Conservation (phyloP, 1,140 invertebrate species). For the Trissolcus basalis region DNA sequence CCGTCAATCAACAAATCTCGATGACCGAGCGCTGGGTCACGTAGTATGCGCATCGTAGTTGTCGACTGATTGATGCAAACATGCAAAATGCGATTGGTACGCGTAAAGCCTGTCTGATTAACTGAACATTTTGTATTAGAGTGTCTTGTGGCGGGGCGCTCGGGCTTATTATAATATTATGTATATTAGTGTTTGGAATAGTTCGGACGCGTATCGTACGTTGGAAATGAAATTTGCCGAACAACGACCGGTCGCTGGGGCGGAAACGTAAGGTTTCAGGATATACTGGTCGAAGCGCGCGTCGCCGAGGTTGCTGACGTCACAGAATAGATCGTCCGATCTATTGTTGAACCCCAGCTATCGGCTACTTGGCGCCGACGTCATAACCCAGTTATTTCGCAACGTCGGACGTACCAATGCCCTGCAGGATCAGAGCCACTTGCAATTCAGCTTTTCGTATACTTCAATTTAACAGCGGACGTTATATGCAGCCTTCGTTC, state of each 20-base stretch:
- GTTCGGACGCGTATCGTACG: too few species aligned
- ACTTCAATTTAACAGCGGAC: slow-evolving; percentile 6
- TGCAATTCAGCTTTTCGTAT: slow-evolving; percentile 34
- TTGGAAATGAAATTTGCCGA: too few species aligned
- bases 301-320: slow-evolving; percentile 52
- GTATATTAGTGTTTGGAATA: too few species aligned
- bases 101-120: slow-evolving; percentile 9
- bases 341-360: slow-evolving; percentile 61
- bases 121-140: slow-evolving; percentile 20
- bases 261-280: slow-evolving; percentile 42
- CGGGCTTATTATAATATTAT: too few species aligned
- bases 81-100: slow-evolving; percentile 12
- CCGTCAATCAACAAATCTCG: slow-evolving; percentile 17
- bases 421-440: slow-evolving; percentile 46
- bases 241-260: slow-evolving; percentile 3
- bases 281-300: slow-evolving; percentile 37
- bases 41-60: slow-evolving; percentile 5
- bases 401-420: slow-evolving; percentile 51
- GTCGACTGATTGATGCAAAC: slow-evolving; percentile 16
- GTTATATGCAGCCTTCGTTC: too few species aligned
- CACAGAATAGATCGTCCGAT: slow-evolving; percentile 59
- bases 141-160: too few species aligned
- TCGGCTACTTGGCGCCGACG: slow-evolving; percentile 59
- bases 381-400: slow-evolving; percentile 61
- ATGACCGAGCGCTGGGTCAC: slow-evolving; percentile 13